Evolutionary conservation across 2,797 vertebrate species (phyloP), one percentile per base, ranked within the genome.

Genomic region (Austrolebias charrua): DNA sequence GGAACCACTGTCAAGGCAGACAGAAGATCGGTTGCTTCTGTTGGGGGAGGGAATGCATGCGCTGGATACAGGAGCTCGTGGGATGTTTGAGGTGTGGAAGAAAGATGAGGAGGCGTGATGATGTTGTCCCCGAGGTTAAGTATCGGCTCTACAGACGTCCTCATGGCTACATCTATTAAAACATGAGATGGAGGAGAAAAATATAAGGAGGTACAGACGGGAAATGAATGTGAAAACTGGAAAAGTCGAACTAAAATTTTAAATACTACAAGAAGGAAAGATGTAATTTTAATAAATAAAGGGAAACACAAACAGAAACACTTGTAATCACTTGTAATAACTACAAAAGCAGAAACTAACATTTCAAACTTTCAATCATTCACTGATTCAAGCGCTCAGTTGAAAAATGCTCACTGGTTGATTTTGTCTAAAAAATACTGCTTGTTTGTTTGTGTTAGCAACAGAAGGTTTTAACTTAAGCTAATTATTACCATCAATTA

Each of bases 81-180:
- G 76, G 78, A 76, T 47, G 74, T 31, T 19, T 16, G 45, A 1
- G 72, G 46, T 55, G 62, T 44, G 51, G 59, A 73, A 72, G 73
- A 81, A 71, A 73, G 76, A 86, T 80, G 86, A 74, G 64, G 52
- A 45, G 67, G 64, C 20, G 19, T 19, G 16, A 45, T 18, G 69
- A 79, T 79, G 70, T 74, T 78, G 58, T 76, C 75, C 71, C 56
- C 12, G 69, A 78, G 83, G 82, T 85, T 82, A 81, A 82, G 50
- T 65, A 78, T 82, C 77, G 79, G 66, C 49, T 46, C 55, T 75
- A 63, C 71, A 76, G 78, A 56, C 63, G 75, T 86, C 72, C 76
- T 74, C 1, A 9, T 52, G 61, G 58, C 69, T 66, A 76, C 75
- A 80, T 81, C 56, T 78, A 77, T 83, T 82, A 85, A 71, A 58